phyloP scores from a whole-genome alignment of 2,797 vertebrate genomes.

The Sebastes miniatus region DNA sequence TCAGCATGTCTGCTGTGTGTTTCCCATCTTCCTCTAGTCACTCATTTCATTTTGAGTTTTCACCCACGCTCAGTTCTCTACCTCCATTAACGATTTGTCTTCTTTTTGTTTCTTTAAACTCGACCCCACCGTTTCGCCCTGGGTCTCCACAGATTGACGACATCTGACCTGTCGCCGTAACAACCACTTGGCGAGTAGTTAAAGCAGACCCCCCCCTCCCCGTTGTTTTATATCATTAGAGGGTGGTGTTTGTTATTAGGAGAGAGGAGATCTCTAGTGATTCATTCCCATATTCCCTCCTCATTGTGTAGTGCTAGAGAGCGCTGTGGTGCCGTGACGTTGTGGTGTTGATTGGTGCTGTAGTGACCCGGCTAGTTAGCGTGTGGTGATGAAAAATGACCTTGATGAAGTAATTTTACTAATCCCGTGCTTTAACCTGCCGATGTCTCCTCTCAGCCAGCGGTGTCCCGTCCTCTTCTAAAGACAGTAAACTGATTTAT shows the following conservation, averaged over 20 bases:
- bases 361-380: conserved; percentile 19
- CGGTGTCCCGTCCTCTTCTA: conserved; percentile 7
- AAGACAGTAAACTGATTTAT: background rate
- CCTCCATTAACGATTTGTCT: conserved; percentile 60
- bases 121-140: conserved; percentile 32
- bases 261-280: conserved; percentile 1
- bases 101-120: conserved; percentile 26
- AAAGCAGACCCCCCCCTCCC: conserved; percentile 16
- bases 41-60: conserved; percentile 11
- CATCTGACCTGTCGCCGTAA: conserved; percentile 69
- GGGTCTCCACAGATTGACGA: conserved; percentile 73
- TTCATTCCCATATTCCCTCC: background rate
- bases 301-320: conserved; percentile 40
- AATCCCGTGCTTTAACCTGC: conserved; percentile 9
- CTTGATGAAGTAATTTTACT: conserved; percentile 16
- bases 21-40: conserved; percentile 7
- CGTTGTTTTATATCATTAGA: conserved; percentile 13
- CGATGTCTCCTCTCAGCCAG: conserved; percentile 40
- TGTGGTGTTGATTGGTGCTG: conserved; percentile 44
- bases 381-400: conserved; percentile 30
- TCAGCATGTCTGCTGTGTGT: conserved; percentile 40
- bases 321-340: conserved; percentile 49
- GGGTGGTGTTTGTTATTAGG: background rate
- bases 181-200: conserved; percentile 81
- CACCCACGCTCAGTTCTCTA: background rate